These are phyloP conservation scores for Cinara cedri DNA, from an alignment of 2,888 invertebrate genomes.

Conservation along the genomic window DNA sequence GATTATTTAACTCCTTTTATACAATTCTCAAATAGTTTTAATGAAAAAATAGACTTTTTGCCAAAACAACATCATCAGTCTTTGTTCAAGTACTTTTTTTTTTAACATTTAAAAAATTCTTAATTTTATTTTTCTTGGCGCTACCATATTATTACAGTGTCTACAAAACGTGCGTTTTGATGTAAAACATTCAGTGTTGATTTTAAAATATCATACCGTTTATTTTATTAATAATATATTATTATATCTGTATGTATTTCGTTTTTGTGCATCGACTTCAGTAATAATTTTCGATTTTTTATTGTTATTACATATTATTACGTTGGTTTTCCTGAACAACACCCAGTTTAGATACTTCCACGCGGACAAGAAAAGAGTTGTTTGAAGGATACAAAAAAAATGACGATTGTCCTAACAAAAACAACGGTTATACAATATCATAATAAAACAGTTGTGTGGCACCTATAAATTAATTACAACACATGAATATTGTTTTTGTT, in stretches of 20 bases:
- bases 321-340: slow-evolving; percentile 55
- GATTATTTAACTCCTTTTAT: slow-evolving; percentile 57
- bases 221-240: slow-evolving; percentile 25
- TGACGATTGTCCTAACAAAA: slow-evolving; percentile 57
- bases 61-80: slow-evolving; percentile 59
- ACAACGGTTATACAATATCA: slow-evolving; percentile 54
- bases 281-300: slow-evolving; percentile 22
- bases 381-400: slow-evolving; percentile 57
- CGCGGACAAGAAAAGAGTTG: slow-evolving; percentile 55
- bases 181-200: slow-evolving; percentile 39
- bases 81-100: slow-evolving; percentile 58
- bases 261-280: slow-evolving; percentile 27
- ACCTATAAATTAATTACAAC: slow-evolving; percentile 53
- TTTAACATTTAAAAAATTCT: slow-evolving; percentile 55
- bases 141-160: slow-evolving; percentile 51
- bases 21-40: slow-evolving; percentile 57
- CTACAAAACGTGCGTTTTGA: slow-evolving; percentile 45
- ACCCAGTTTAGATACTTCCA: slow-evolving; percentile 54
- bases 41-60: slow-evolving; percentile 59
- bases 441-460: slow-evolving; percentile 56
- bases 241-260: not conserved
- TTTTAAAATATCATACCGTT: slow-evolving; percentile 19
- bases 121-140: slow-evolving; percentile 56
- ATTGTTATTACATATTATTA: slow-evolving; percentile 25
- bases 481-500: slow-evolving; percentile 51